Base-by-base conservation (phyloP, 2,797 vertebrate species). In the Loris lydekkerianus region DNA sequence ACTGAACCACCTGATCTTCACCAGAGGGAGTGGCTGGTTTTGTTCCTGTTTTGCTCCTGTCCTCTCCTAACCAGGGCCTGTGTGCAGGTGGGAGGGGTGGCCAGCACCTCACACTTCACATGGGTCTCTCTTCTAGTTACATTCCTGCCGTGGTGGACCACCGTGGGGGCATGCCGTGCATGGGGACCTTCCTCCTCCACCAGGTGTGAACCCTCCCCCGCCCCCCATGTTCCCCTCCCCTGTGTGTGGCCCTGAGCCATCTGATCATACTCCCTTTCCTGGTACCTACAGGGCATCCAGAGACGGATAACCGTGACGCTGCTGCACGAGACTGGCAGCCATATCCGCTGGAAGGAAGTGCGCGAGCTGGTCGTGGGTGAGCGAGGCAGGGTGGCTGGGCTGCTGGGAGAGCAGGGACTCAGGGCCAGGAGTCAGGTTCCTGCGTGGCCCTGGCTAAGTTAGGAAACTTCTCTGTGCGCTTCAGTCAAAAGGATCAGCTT, bases 351-450 rank as follows among this genome's bases (percentile, higher is more conserved):
- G 99, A 99, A 99, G 96, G 99, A 99, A 95, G 99, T 99, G 81
- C 99, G 99, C 7, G 99, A 99, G 97, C 99, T 99, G 89, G 99
- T 99, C 90, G 99, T 99, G 83, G 99, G 99, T 99, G 98, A 98
- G 99, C 97, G 15, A 25, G 75, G 13, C 23, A 0, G 25, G 2
- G 27, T 65, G 37, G 13, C 58, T 15, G 7, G 61, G 49, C 5
- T 2, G 9, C 37, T 1, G 10, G 40, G 18, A 37, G 70, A 17
- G 3, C 7, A 0, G 2, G 31, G 53, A 13, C 31, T 17, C 1
- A 5, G 0, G 11, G 75, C n/a, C 43, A 10, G 56, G 25, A 0
- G 17, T 29, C 65, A 7, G 7, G 37, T 15, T 23, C 34, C 89
- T 61, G 27, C 13, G 60, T 49, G 73, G 1, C 29, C 34, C 27